Percentiles rank a stretch among this genome's conserved stretches.
Evolutionary conservation across 2,888 invertebrate species (phyloP).

Genomic region (Patella depressa): DNA sequence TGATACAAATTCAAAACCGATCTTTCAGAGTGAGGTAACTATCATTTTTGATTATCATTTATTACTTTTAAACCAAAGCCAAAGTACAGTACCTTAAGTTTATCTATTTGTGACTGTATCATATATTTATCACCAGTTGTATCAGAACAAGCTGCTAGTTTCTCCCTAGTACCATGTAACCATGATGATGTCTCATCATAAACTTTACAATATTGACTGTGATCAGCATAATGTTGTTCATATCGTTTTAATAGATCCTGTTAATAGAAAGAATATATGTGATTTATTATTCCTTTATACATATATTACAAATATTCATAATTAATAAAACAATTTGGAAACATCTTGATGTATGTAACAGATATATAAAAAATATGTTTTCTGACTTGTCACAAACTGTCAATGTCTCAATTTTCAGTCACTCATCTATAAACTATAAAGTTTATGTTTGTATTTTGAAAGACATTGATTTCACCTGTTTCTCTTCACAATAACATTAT

Average conservation of each 20-base stretch:
- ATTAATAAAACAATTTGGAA: too few relatives aligned
- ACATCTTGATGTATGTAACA: too few relatives aligned
- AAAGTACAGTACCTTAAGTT: constrained; percentile 55
- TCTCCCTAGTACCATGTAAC: constrained; percentile 86
- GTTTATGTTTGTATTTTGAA: neutral
- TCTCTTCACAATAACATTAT: too few relatives aligned
- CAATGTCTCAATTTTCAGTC: too few relatives aligned
- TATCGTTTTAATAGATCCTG: constrained; percentile 66
- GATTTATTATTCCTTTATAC: too few relatives aligned
- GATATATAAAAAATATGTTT: too few relatives aligned
- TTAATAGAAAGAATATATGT: too few relatives aligned
- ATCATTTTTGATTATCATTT: neutral
- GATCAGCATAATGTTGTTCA: constrained; percentile 87
- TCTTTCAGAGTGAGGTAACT: neutral
- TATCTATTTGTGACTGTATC: constrained; percentile 64
- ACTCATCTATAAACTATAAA: neutral
- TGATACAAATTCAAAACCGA: neutral
- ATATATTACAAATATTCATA: too few relatives aligned
- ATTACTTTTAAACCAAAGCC: too few relatives aligned
- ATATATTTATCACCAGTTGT: constrained; percentile 74
- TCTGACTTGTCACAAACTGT: too few relatives aligned
- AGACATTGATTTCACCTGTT: neutral
- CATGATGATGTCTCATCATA: constrained; percentile 83
- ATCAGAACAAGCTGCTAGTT: constrained; percentile 89
- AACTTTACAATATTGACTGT: constrained; percentile 85